Evolutionary conservation across 2,113 vertebrate genomes (phyloP), one percentile per base, ranked within the genome.

Genomic region (Oreochromis tanganicae): DNA sequence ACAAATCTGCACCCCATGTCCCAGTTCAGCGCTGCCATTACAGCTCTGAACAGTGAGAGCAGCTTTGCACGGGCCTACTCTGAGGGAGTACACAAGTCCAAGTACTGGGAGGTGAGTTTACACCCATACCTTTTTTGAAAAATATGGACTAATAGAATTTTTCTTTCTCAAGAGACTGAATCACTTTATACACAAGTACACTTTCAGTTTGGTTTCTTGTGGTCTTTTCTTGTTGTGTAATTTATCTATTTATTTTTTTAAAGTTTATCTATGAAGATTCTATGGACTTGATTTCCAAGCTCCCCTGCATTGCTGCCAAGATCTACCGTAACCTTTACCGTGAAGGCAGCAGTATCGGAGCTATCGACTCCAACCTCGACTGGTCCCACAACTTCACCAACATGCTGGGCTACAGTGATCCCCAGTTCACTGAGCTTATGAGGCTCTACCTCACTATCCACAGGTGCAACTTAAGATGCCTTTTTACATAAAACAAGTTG

Each of bases 341-440:
- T 0, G 98, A 99, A 86, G 98, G 98, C 93, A 99, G 98, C 95
- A 97, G 98, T 94, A 99, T 99, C 34, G 98, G 98, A 0, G 98
- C 98, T 94, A 99, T 99, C 50, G 98, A 99, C 94, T 97, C 98
- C 61, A 97, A 97, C 92, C 96, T 99, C 66, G 99, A 99, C 95
- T 99, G 99, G 99, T 98, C 99, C 11, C 97, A 99, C 94, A 99
- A 99, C 94, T 99, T 99, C 94, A 97, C 97, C 95, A 99, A 98
- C 96, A 99, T 99, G 98, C 94, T 99, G 96, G 99, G 98, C 85
- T 99, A 99, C 95, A 97, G 61, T 2, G 97, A 99, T 2, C 38
- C 94, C 3, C 96, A 98, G 95, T 99, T 99, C 95, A 97, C 97
- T 5, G 98, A 99, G 95, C 97, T 99, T 6, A 99, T 99, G 98